These are phyloP conservation scores for Drosophila ezoana DNA, from an alignment of 2,888 invertebrate genomes.

Conservation along the genomic window DNA sequence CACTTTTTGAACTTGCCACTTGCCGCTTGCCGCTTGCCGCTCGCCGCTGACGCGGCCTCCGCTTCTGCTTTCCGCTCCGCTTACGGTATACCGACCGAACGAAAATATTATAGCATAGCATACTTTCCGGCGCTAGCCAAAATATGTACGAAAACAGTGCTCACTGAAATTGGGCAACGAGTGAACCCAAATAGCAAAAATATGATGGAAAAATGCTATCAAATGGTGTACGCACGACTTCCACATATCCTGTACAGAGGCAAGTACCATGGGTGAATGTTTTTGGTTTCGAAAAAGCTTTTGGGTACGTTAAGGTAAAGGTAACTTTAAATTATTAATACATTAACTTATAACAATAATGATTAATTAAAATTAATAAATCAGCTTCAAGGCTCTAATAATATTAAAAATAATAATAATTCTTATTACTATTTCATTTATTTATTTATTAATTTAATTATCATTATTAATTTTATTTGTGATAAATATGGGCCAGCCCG, in stretches of 20 bases:
- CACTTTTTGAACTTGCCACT: constrained; percentile 68
- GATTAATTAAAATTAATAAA: no score
- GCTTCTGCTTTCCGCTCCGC: constrained; percentile 1
- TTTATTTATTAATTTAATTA: no score
- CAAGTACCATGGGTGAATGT: no score
- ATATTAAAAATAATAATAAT: no score
- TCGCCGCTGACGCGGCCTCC: background rate
- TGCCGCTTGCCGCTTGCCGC: constrained; percentile 7
- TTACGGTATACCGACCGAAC: constrained; percentile 4
- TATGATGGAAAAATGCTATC: background rate
- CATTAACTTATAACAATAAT: no score
- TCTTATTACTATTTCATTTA: no score
- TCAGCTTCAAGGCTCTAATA: no score
- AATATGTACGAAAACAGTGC: constrained; percentile 51
- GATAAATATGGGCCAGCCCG: no score
- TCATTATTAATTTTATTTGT: no score
- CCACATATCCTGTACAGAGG: background rate
- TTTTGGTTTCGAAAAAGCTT: no score
- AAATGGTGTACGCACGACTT: constrained; percentile 9
- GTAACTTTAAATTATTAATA: no score
- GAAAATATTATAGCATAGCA: constrained; percentile 60
- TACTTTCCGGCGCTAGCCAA: constrained; percentile 53
- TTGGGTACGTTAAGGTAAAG: no score
- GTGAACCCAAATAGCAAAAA: constrained; percentile 36
- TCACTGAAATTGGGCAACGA: constrained; percentile 56